Base-by-base conservation (phyloP, 2,797 vertebrate species). In the Poeciliopsis paucimaculata region DNA sequence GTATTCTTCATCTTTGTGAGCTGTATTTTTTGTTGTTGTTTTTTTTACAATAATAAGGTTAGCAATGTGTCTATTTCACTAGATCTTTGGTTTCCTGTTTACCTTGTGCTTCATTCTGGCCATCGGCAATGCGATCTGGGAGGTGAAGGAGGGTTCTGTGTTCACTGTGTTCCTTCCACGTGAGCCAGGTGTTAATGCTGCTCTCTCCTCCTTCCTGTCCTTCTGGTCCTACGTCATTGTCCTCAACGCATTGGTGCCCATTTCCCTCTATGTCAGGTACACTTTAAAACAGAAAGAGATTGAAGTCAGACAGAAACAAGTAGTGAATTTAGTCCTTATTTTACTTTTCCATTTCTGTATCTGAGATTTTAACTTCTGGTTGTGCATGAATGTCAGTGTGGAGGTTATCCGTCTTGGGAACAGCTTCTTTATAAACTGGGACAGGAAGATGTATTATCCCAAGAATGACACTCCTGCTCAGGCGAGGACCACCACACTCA, bases 221-320 rank as follows among this genome's bases (percentile, higher is more conserved):
- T 99, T 99, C 94, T 99, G 97, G 97, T 99, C 98, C 20, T 99
- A 99, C 0, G 94, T 99, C 93, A 99, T 99, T 82, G 96, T 99
- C 86, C 96, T 99, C 82, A 99, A 99, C 93, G 98, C 98, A 0
- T 93, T 99, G 92, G 98, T 99, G 82, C 98, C 98, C 11, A 99
- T 99, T 87, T 99, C 98, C 0, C 97, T 99, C 83, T 99, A 99
- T 0, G 97, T 99, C 94, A 99, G 98, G 98, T 99, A 74, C 0
- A 36, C 57, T 16, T 28, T 0, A 13, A 12, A 36, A 16, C 3
- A 64, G 3, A 34, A 5, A 45, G 15, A 73, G 15, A 7, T 18
- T 3, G 0, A 15, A 68, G 70, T 73, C 36, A 39, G 12, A 76
- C 28, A 72, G 15, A 2, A 55, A 8, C 16, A 2, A 5, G 5